These are phyloP conservation scores for Piezodorus guildinii DNA, from an alignment of 1,140 invertebrate species.

Conservation along the genomic window DNA sequence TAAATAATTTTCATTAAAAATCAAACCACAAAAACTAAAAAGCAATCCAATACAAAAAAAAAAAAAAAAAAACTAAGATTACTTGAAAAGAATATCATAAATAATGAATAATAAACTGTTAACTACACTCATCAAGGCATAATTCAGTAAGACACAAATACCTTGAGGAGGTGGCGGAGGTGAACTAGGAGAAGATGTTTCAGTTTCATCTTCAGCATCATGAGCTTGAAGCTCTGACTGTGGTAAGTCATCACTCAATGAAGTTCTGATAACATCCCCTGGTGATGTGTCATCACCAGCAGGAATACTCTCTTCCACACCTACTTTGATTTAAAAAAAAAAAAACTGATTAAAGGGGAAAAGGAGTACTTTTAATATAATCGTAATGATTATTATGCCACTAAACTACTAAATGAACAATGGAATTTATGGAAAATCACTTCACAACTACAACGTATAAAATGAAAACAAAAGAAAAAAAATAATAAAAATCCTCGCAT, in stretches of 20 bases:
- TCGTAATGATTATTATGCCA: too few species aligned
- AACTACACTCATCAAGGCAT: too few species aligned
- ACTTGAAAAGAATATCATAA: neutral
- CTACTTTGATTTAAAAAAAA: neutral
- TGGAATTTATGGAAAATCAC: too few species aligned
- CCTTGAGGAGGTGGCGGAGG: constrained; percentile 3
- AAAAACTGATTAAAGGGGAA: too few species aligned
- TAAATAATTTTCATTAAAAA: neutral
- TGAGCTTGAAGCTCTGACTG: neutral
- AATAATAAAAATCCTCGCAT: too few species aligned
- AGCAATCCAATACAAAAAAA: neutral
- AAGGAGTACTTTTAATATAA: too few species aligned
- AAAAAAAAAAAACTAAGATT: neutral
- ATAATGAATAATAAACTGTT: neutral
- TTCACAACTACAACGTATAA: too few species aligned
- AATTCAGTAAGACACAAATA: neutral
- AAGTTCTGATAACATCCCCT: neutral
- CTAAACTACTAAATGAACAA: too few species aligned
- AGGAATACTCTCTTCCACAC: neutral
- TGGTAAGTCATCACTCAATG: neutral
- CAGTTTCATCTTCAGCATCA: neutral
- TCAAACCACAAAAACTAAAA: neutral
- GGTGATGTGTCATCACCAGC: constrained; percentile 1
- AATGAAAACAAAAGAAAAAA: too few species aligned
- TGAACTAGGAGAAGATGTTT: constrained; percentile 7